Evolutionary conservation across 2,113 vertebrate species (phyloP).

Genomic region (Buteo buteo): DNA sequence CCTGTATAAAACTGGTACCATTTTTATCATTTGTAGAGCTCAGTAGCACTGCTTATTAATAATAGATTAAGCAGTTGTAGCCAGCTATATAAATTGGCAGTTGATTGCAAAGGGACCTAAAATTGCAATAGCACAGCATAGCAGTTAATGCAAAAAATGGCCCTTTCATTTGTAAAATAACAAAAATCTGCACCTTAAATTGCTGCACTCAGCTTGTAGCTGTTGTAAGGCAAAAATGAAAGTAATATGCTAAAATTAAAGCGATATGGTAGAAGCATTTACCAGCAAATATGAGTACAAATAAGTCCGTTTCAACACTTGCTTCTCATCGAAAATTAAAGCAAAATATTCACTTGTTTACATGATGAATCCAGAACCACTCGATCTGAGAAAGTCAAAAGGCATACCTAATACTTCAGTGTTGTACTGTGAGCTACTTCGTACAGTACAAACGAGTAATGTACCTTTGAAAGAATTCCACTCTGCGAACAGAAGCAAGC

Average conservation of each 20-base stretch:
- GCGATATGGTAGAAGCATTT: not conserved
- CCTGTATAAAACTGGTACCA: slow-evolving; percentile 54
- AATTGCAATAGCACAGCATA: slow-evolving; percentile 54
- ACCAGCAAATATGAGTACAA: not conserved
- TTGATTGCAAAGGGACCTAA: slow-evolving; percentile 65
- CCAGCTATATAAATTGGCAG: slow-evolving; percentile 69
- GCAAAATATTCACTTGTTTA: slow-evolving; percentile 14
- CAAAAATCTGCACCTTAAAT: slow-evolving; percentile 60
- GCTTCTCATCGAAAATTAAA: slow-evolving; percentile 30
- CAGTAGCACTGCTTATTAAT: slow-evolving; percentile 70
- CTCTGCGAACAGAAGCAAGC: slow-evolving; percentile 24
- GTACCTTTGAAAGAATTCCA: slow-evolving; percentile 28
- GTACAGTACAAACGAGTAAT: slow-evolving; percentile 13
- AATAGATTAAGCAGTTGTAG: slow-evolving; percentile 71
- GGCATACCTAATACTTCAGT: slow-evolving; percentile 16
- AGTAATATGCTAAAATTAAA: slow-evolving; percentile 43
- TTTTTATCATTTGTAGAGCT: slow-evolving; percentile 68
- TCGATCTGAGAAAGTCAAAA: slow-evolving; percentile 40
- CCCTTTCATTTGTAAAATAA: slow-evolving; percentile 62
- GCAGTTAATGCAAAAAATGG: slow-evolving; percentile 62
- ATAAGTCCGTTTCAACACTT: not conserved
- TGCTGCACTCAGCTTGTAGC: slow-evolving; percentile 44
- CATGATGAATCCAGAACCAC: slow-evolving; percentile 14
- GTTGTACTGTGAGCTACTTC: slow-evolving; percentile 19
- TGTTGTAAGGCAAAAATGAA: slow-evolving; percentile 53